phyloP scores from a whole-genome alignment of 2,113 vertebrate genomes.

The Chiloscyllium plagiosum region DNA sequence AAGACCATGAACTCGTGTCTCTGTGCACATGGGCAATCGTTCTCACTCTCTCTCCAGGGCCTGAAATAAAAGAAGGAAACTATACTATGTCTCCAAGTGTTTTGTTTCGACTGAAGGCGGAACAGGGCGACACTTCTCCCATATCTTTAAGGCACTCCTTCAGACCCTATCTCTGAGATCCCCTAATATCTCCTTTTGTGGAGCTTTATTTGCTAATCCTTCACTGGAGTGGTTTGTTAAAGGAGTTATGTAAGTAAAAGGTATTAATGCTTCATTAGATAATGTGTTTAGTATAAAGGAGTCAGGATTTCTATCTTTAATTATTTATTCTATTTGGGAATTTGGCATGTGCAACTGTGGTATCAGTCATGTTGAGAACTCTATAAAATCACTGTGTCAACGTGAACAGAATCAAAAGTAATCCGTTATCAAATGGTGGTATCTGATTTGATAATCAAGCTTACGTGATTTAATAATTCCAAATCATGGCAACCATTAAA shows the following conservation, averaged over 20 bases:
- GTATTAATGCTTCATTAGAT: neutral
- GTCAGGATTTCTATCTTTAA: neutral
- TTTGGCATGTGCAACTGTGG: no score
- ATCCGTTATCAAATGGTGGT: neutral
- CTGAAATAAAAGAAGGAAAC: no score
- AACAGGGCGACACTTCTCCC: no score
- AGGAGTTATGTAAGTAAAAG: neutral
- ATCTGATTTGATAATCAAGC: neutral
- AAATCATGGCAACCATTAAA: neutral
- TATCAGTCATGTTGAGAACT: no score
- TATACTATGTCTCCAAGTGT: no score
- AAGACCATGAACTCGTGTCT: no score
- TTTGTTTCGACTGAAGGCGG: no score
- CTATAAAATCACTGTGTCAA: no score
- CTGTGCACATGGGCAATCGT: no score
- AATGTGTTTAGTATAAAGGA: neutral
- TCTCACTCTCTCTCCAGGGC: no score
- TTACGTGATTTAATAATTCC: neutral
- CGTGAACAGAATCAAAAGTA: no score
- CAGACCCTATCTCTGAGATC: neutral
- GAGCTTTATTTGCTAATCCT: neutral
- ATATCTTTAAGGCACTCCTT: neutral
- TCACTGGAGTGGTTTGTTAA: neutral
- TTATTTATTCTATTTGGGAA: neutral
- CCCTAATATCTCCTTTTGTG: neutral